These are phyloP conservation scores for Stegodyphus dumicola DNA, from an alignment of 1,140 invertebrate species.

Conservation along the genomic window DNA sequence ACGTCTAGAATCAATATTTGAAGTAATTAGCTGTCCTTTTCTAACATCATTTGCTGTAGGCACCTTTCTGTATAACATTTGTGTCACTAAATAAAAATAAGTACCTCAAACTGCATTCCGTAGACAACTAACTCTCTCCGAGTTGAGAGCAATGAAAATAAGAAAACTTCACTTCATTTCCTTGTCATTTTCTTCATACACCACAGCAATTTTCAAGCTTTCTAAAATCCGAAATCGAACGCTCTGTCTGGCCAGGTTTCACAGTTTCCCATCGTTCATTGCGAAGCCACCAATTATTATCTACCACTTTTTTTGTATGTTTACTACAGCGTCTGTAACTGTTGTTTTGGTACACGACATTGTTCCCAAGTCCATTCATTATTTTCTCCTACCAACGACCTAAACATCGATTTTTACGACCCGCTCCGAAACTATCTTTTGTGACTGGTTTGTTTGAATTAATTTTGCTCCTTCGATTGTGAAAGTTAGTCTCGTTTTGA, in stretches of 20 bases:
- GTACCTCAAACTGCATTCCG: too few relatives aligned
- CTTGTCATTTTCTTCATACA: not conserved
- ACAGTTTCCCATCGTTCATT: not conserved
- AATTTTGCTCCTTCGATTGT: not conserved
- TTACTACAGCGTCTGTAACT: not conserved
- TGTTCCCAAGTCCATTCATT: slow-evolving; percentile 41
- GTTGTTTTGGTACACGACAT: not conserved
- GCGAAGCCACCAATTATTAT: not conserved
- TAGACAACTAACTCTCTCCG: too few relatives aligned
- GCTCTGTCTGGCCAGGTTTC: not conserved
- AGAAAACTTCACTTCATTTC: not conserved
- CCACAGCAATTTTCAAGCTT: not conserved
- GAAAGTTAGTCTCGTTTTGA: slow-evolving; percentile 12
- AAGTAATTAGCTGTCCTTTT: too few relatives aligned
- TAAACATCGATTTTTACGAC: slow-evolving; percentile 22
- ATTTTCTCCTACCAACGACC: slow-evolving; percentile 7
- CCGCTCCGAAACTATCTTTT: not conserved
- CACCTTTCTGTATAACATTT: too few relatives aligned
- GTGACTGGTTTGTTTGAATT: slow-evolving; percentile 32
- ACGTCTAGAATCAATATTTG: too few relatives aligned
- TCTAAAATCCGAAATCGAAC: slow-evolving; percentile 42
- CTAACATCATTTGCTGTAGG: too few relatives aligned
- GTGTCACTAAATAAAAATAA: too few relatives aligned
- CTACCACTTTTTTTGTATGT: not conserved
- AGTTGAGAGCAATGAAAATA: not conserved